phyloP scores from a whole-genome alignment of 2,797 vertebrate genomes.

The Delichon dasypus region DNA sequence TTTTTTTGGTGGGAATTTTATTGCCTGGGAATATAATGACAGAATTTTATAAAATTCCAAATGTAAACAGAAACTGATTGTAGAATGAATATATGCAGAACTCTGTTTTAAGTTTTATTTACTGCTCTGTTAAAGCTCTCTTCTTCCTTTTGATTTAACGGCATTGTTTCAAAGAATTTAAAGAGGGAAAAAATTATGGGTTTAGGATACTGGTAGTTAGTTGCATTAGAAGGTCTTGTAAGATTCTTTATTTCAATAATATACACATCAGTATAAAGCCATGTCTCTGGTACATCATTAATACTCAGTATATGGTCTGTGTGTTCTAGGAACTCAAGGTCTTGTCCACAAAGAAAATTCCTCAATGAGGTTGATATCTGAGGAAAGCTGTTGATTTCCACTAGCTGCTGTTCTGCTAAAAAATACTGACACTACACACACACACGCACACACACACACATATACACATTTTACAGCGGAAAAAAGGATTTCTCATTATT shows the following conservation, averaged over 20 bases:
- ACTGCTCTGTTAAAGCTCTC: neutral
- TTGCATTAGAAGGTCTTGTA: neutral
- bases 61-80: neutral
- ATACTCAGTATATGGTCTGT: neutral
- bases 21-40: neutral
- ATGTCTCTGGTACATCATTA: neutral
- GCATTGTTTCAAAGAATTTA: neutral
- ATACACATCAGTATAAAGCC: neutral
- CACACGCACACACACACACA: neutral
- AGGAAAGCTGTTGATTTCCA: neutral
- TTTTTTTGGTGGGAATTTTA: neutral
- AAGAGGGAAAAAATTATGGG: accelerated
- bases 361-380: neutral
- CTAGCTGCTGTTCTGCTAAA: neutral
- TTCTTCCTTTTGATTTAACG: neutral
- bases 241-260: neutral
- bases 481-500: neutral
- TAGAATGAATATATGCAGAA: neutral
- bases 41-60: neutral
- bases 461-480: neutral
- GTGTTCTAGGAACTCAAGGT: neutral
- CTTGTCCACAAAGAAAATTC: neutral
- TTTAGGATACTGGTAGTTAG: neutral
- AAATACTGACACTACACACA: neutral
- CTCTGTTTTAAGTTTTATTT: neutral